Evolutionary conservation across 2,113 vertebrate species (phyloP).

Genomic region (Carassius gibelio): DNA sequence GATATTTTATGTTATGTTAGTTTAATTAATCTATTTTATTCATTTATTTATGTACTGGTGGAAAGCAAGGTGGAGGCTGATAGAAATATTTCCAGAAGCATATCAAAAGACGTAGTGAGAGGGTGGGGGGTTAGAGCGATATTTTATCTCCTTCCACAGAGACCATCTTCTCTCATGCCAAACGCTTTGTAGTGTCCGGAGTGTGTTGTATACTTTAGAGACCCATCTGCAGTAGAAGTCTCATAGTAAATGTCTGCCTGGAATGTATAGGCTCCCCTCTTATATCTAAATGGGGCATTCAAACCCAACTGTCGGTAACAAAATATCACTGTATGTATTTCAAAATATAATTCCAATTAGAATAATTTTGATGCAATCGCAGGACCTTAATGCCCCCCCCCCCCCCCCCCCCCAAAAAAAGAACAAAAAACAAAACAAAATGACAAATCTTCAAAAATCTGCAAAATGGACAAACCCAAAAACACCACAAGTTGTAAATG

Average conservation of each 20-base stretch:
- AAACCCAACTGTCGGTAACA: neutral
- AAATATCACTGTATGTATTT: neutral
- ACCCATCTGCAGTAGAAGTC: neutral
- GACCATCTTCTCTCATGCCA: conserved; percentile 29
- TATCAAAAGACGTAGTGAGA: conserved; percentile 23
- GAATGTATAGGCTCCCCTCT: neutral
- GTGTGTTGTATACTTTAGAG: neutral
- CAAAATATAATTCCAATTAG: neutral
- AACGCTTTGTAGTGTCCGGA: neutral
- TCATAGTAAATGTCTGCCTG: neutral
- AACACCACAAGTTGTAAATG: neutral
- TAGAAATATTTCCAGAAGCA: conserved; percentile 20
- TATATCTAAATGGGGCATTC: neutral
- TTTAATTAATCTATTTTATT: conserved; percentile 32
- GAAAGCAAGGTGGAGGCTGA: neutral
- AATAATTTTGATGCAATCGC: neutral
- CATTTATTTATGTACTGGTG: conserved; percentile 25
- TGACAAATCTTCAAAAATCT: no score
- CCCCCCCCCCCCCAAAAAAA: no score
- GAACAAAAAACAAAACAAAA: no score
- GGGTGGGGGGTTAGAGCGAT: neutral
- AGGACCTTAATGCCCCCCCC: neutral
- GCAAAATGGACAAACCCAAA: no score
- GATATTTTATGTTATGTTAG: conserved; percentile 16
- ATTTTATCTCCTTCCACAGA: conserved; percentile 34